Base-by-base conservation (phyloP, 2,888 invertebrate genomes). In the Oligia strigilis region DNA sequence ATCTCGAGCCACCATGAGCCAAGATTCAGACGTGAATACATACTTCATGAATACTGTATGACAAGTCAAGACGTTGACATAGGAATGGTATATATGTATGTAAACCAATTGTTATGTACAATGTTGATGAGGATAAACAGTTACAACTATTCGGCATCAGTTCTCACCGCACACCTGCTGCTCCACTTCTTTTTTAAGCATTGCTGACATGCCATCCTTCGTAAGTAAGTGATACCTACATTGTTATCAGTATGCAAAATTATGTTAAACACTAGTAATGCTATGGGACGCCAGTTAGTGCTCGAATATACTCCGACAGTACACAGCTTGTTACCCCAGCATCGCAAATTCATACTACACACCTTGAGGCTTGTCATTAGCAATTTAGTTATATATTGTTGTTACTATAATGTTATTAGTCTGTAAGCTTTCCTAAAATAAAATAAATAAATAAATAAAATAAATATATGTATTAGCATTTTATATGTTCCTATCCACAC, bases 31-130 rank as follows among this genome's bases (percentile, higher is more conserved):
- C 65, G 52, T 72, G n/a, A 81, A 67, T 66, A 81, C 77, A 74
- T 77, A 64, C 52, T 60, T 71, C 43, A 85, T 77, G 73, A 66
- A 81, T 74, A 77, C 77, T 73, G 70, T 67, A 81, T 70, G 72
- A 62, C 55, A 73, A 81, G 60, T 29, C 72, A 55, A 65, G 72
- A 46, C n/a, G 46, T 69, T 60, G 52, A 80, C 46, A 52, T 66
- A 19, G 40, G 19, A 64, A 79, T 78, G 67, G 14, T 77, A 67
- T 55, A 72, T 49, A 72, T 76, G 23, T 49, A 82, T 19, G 69
- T 64, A 76, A 69, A 76, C 58, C 64, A 14, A 76, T 76, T 76
- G n/a, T 52, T 58, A 60, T 49, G 49, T 36, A 46, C 76, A n/a
- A n/a, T 29, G 23, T 76, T 82, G 58, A 82, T 77, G 52, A 81